Conservation (phyloP, 2,113 vertebrate genomes). For the Channa argus region DNA sequence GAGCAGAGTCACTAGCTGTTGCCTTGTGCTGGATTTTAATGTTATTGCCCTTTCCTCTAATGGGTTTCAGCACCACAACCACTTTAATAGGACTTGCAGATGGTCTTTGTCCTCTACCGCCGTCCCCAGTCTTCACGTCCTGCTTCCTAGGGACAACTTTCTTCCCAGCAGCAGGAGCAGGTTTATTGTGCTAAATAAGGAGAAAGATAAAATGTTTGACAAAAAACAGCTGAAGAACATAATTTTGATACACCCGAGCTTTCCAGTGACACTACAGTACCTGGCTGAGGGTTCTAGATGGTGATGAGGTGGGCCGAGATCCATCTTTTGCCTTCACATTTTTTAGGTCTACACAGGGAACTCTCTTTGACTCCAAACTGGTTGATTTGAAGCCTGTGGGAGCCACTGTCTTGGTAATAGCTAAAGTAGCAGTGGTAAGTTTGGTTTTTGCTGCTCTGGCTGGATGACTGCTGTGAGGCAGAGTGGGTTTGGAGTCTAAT, state of each 20-base stretch:
- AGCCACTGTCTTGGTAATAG: background rate
- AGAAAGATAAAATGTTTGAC: background rate
- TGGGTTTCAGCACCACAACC: slow-evolving; percentile 30
- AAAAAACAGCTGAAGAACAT: background rate
- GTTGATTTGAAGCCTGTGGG: slow-evolving; percentile 20
- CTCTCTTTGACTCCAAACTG: slow-evolving; percentile 33
- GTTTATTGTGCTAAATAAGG: slow-evolving; percentile 38
- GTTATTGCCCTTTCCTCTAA: slow-evolving; percentile 8
- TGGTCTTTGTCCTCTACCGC: slow-evolving; percentile 38
- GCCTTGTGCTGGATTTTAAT: slow-evolving; percentile 23
- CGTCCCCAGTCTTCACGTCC: slow-evolving; percentile 3
- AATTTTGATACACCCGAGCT: background rate
- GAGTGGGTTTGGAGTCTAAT: background rate
- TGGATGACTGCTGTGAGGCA: background rate
- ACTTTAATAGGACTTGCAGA: slow-evolving; percentile 51
- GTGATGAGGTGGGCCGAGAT: slow-evolving; percentile 25
- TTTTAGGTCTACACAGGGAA: slow-evolving; percentile 59
- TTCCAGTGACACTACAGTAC: slow-evolving; percentile 32
- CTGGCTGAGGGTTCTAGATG: slow-evolving; percentile 51
- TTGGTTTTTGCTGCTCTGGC: slow-evolving; percentile 34
- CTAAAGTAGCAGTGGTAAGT: background rate
- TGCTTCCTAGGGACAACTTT: slow-evolving; percentile 47
- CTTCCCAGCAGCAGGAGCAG: slow-evolving; percentile 27
- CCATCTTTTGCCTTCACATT: slow-evolving; percentile 64
- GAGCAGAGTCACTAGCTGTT: background rate